Percentiles rank a stretch among this genome's conserved stretches.
Evolutionary conservation across 2,113 vertebrate species (phyloP).

Genomic region (Eidolon helvum): DNA sequence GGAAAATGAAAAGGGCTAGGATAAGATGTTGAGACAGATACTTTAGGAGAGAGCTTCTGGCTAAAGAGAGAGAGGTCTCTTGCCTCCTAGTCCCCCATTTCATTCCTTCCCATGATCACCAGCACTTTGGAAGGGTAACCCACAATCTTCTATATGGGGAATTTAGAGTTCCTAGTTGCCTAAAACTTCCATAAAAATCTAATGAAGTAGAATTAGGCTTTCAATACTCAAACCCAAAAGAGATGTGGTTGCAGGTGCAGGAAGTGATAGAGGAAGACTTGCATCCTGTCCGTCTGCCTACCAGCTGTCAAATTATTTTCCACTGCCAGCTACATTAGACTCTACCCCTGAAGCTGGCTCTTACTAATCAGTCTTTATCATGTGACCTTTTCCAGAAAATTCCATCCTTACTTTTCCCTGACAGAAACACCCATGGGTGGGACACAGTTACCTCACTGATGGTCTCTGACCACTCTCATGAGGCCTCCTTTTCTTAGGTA

Average conservation of each 20-base stretch:
- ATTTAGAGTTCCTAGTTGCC: neutral
- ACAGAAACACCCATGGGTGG: neutral
- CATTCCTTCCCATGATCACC: neutral
- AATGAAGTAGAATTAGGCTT: neutral
- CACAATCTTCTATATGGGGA: neutral
- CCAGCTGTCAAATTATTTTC: neutral
- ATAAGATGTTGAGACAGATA: neutral
- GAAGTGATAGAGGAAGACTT: neutral
- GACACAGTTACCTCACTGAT: neutral
- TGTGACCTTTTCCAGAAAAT: neutral
- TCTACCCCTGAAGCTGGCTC: neutral
- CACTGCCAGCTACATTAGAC: neutral
- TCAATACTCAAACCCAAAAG: neutral
- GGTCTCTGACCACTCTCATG: neutral
- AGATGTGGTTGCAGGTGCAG: neutral
- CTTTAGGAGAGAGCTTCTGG: neutral
- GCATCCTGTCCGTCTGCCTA: neutral
- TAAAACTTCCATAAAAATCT: neutral
- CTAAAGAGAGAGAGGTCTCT: neutral
- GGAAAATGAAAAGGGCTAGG: neutral
- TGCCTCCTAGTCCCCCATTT: neutral
- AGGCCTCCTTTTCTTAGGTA: neutral
- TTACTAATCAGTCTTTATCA: neutral
- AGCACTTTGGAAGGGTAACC: neutral
- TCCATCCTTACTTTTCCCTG: neutral